Evolutionary conservation across 2,797 vertebrate genomes (phyloP), one percentile per base, ranked within the genome.

Genomic region (Pygocentrus nattereri): DNA sequence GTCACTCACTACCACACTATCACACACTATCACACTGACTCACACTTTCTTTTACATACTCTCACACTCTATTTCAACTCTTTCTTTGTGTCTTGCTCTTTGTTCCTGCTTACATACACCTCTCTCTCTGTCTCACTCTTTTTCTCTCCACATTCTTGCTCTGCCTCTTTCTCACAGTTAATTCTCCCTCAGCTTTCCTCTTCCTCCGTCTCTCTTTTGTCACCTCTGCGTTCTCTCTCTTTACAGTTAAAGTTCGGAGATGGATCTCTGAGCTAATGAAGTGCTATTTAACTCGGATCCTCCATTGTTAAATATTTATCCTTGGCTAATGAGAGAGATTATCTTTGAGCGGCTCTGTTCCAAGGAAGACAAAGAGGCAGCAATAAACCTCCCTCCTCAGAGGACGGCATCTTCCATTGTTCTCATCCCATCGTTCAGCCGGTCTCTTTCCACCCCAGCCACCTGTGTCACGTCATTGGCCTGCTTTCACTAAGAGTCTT

Each of bases 261-360:
- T 82, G 64, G 83, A 84, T 82, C 73, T 80, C 15, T 23, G 65
- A 50, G 50, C 62, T 83, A 86, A 88, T 85, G 82, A 80, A 88
- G 72, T 71, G 44, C 72, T 74, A 82, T 84, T 83, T 80, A 84
- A 81, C 73, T 52, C 71, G 58, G 78, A 85, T 81, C 77, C 83
- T 74, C 70, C 74, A 70, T 64, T 86, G 76, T 87, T 84, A 88
- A 88, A 86, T 88, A 88, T 86, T 86, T 79, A 86, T 82, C 76
- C 79, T 50, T 25, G 72, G 67, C 61, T 84, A 86, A 87, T 87
- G 84, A 84, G 78, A 58, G 76, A 75, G 62, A 73, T 87, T 81
- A 79, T 86, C 84, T 80, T 23, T n/a, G 50, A 74, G 71, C 38
- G 62, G 58, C 76, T 80, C 50, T 78, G 75, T 82, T 74, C 77